A percentile compares a stretch with the other conserved stretches of the same genome.
These are phyloP conservation scores for Mesitornis unicolor DNA, from an alignment of 2,113 vertebrate genomes.

Conservation along the genomic window DNA sequence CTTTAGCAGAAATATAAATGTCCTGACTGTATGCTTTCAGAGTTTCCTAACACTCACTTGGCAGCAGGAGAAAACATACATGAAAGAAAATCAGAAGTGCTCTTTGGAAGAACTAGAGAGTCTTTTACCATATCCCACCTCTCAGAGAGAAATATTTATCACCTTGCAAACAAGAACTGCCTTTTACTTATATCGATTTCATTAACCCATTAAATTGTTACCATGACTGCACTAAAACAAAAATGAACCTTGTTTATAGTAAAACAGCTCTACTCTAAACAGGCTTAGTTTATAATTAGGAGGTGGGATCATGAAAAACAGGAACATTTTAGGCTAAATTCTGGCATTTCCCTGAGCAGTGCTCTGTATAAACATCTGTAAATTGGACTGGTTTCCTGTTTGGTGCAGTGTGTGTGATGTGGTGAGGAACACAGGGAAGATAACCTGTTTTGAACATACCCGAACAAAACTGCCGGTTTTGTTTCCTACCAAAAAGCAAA, in stretches of 20 bases:
- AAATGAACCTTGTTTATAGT: background rate
- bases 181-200: background rate
- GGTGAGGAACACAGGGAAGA: background rate
- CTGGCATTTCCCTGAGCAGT: background rate
- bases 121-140: background rate
- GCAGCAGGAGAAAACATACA: background rate
- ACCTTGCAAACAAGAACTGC: background rate
- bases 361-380: background rate
- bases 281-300: background rate
- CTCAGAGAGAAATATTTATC: background rate
- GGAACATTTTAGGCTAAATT: background rate
- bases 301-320: background rate
- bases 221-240: background rate
- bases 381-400: background rate
- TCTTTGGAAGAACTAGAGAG: background rate
- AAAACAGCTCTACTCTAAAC: background rate
- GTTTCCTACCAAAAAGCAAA: background rate
- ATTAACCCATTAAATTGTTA: background rate
- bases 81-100: background rate
- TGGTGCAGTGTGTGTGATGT: background rate
- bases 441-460: background rate
- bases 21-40: background rate
- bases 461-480: background rate
- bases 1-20: background rate
- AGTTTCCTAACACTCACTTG: background rate